Evolutionary conservation across 2,888 invertebrate species (phyloP).

Genomic region (Matsumyia berberina): DNA sequence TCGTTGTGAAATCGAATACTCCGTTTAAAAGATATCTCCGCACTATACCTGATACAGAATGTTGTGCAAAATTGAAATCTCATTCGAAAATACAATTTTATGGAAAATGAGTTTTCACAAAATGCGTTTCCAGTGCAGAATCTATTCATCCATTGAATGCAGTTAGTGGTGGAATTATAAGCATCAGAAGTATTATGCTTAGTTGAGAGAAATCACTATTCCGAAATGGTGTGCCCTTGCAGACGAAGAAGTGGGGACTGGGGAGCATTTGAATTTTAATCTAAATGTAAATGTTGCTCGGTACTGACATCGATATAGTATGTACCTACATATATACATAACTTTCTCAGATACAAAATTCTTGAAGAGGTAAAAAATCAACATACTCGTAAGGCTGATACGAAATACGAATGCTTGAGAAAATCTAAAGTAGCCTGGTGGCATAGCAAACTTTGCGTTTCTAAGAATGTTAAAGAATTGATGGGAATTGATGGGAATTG

Average conservation of each 20-base stretch:
- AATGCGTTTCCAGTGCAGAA: conserved; percentile 47
- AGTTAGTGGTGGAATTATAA: conserved; percentile 55
- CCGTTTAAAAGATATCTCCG: not conserved
- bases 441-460: not conserved
- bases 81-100: conserved; percentile 56
- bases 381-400: too few species aligned
- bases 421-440: not conserved
- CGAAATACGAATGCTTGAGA: not conserved
- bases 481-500: too few species aligned
- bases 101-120: conserved; percentile 52
- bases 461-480: not conserved
- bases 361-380: conserved; percentile 1
- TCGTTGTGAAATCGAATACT: not conserved
- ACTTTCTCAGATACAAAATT: not conserved
- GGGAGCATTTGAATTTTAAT: conserved; percentile 55
- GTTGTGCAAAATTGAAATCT: conserved; percentile 31
- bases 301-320: not conserved
- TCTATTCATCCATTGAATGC: conserved; percentile 60
- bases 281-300: conserved; percentile 64
- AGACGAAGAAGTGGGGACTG: conserved; percentile 28
- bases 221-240: conserved; percentile 41
- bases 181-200: conserved; percentile 51
- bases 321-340: conserved; percentile 1
- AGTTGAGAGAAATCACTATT: conserved; percentile 7
- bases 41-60: conserved; percentile 5